These are phyloP conservation scores for Spatula versicolor DNA, from an alignment of 2,797 vertebrate species.

Conservation along the genomic window DNA sequence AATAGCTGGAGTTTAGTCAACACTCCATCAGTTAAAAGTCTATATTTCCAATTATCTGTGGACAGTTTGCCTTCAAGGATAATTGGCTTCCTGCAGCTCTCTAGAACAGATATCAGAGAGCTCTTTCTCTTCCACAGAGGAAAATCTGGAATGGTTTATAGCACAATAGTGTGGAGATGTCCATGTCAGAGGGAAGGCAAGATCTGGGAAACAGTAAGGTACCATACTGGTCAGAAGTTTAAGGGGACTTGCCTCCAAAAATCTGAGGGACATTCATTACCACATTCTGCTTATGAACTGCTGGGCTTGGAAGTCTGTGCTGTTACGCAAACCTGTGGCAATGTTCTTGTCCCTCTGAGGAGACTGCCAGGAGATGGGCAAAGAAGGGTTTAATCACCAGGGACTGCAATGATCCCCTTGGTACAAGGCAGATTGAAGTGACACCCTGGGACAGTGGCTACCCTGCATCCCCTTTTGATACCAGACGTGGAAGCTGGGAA, in stretches of 20 bases:
- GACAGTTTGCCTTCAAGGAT: constrained; percentile 64
- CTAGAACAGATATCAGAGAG: constrained; percentile 38
- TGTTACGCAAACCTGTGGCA: not conserved
- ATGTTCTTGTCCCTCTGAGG: not conserved
- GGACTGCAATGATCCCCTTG: not conserved
- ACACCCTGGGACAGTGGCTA: not conserved
- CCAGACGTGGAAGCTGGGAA: not conserved
- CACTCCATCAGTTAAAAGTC: constrained; percentile 70
- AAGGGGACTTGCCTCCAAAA: not conserved
- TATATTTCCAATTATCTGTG: constrained; percentile 66
- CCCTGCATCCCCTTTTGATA: not conserved
- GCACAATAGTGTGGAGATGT: not conserved
- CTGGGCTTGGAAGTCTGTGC: not conserved
- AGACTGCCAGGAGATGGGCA: not conserved
- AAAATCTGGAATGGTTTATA: not conserved
- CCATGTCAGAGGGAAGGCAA: not conserved
- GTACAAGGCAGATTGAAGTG: not conserved
- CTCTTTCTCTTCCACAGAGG: not conserved
- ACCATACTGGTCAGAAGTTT: not conserved
- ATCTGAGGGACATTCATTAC: not conserved
- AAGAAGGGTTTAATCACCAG: not conserved
- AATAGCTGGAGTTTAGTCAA: constrained; percentile 61
- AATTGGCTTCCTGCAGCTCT: constrained; percentile 68
- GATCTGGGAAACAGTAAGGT: not conserved
- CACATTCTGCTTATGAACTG: not conserved